Conservation (phyloP, 2,888 invertebrate genomes). For the Cheilosia soror region DNA sequence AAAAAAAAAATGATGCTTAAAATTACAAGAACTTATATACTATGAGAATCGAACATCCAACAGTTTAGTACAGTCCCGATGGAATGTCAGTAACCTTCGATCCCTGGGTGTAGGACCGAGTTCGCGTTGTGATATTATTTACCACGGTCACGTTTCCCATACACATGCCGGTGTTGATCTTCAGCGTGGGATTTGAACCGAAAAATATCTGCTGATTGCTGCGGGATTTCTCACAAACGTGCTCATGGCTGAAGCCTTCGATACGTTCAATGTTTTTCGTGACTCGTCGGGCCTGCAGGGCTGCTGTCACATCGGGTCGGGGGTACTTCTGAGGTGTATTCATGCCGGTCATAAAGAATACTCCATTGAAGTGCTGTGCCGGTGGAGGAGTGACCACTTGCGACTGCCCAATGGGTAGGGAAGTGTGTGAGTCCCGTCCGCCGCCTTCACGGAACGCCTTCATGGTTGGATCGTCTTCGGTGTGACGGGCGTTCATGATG, state of each 20-base stretch:
- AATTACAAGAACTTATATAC: slow-evolving; percentile 23
- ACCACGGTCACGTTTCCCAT: slow-evolving; percentile 81
- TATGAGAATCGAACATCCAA: slow-evolving; percentile 13
- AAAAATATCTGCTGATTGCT: slow-evolving; percentile 83
- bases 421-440: slow-evolving; percentile 51
- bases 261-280: slow-evolving; percentile 92
- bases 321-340: slow-evolving; percentile 84
- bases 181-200: slow-evolving; percentile 81
- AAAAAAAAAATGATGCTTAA: slow-evolving; percentile 24
- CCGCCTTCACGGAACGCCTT: slow-evolving; percentile 81
- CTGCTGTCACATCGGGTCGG: slow-evolving; percentile 84
- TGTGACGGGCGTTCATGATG: slow-evolving; percentile 85
- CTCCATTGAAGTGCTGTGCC: slow-evolving; percentile 85
- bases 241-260: slow-evolving; percentile 85
- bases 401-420: slow-evolving; percentile 68
- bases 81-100: slow-evolving; percentile 90
- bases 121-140: slow-evolving; percentile 86
- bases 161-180: slow-evolving; percentile 77
- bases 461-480: slow-evolving; percentile 82
- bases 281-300: slow-evolving; percentile 86
- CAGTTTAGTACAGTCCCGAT: slow-evolving; percentile 87
- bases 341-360: slow-evolving; percentile 86
- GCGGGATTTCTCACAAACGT: slow-evolving; percentile 85
- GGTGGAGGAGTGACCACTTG: slow-evolving; percentile 71
- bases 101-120: slow-evolving; percentile 83